Conservation (phyloP, 2,888 invertebrate species). For the Ischnura elegans region DNA sequence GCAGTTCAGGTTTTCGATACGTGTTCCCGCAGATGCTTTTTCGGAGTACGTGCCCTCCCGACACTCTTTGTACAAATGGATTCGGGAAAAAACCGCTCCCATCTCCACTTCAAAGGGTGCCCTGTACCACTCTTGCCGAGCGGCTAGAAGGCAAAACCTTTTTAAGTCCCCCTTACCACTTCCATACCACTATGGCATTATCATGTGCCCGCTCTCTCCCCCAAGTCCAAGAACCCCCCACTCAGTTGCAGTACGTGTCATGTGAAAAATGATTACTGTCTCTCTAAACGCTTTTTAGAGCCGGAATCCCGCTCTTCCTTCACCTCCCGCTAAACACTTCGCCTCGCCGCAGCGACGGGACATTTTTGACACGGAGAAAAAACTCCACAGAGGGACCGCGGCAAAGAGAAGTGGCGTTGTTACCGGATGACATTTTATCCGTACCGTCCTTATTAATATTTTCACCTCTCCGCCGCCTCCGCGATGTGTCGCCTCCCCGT, state of each 20-base stretch:
- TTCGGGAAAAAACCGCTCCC: background rate
- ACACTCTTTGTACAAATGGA: constrained; percentile 11
- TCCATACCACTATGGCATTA: background rate
- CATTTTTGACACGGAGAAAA: background rate
- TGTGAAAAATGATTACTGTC: constrained; percentile 39
- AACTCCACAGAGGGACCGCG: background rate
- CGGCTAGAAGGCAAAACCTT: constrained; percentile 1
- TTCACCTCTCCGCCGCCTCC: background rate
- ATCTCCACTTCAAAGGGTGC: background rate
- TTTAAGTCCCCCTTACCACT: constrained; percentile 4
- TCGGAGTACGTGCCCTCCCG: background rate
- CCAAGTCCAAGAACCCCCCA: background rate
- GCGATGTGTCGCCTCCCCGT: background rate
- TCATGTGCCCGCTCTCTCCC: constrained; percentile 2
- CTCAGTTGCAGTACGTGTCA: constrained; percentile 16
- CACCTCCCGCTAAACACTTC: no score
- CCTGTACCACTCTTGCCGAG: background rate
- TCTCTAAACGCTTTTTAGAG: constrained; percentile 39
- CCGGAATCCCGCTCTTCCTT: background rate
- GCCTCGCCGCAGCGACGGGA: no score
- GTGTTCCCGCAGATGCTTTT: background rate
- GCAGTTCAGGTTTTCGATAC: background rate
- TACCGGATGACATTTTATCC: background rate
- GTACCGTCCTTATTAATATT: background rate
- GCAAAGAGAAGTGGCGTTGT: background rate